Conservation (phyloP, 2,113 vertebrate genomes). For the rat (Rattus norvegicus) region DNA sequence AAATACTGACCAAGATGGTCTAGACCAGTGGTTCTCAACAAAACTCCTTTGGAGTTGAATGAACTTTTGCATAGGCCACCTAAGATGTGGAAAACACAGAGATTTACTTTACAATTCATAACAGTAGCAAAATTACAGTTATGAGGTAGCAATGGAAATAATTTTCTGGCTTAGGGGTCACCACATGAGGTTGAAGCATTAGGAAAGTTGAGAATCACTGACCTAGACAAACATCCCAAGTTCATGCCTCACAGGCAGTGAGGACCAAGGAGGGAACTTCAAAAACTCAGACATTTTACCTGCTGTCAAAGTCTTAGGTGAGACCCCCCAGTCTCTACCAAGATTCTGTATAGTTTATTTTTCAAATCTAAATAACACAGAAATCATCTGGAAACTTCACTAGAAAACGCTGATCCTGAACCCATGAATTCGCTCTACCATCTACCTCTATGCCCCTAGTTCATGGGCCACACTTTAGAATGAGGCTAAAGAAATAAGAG, state of each 20-base stretch:
- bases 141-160: not conserved
- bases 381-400: not conserved
- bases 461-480: not conserved
- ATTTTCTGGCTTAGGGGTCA: not conserved
- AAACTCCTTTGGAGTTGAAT: not conserved
- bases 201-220: not conserved
- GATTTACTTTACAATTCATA: not conserved
- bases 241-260: not conserved
- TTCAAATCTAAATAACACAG: not conserved
- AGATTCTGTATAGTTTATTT: not conserved
- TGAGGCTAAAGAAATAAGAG: too few relatives aligned
- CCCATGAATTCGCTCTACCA: fast-evolving
- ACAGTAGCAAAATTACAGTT: not conserved
- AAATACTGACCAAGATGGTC: not conserved
- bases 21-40: not conserved
- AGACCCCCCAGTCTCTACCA: not conserved
- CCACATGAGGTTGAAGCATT: not conserved
- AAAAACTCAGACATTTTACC: not conserved
- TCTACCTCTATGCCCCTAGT: not conserved
- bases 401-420: not conserved
- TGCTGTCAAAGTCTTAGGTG: not conserved
- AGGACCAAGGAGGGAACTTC: fast-evolving
- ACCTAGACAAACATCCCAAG: not conserved
- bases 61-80: not conserved
- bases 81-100: not conserved